Base-by-base conservation (phyloP, 1,140 invertebrate species). In the Drosophila quadrilineata region DNA sequence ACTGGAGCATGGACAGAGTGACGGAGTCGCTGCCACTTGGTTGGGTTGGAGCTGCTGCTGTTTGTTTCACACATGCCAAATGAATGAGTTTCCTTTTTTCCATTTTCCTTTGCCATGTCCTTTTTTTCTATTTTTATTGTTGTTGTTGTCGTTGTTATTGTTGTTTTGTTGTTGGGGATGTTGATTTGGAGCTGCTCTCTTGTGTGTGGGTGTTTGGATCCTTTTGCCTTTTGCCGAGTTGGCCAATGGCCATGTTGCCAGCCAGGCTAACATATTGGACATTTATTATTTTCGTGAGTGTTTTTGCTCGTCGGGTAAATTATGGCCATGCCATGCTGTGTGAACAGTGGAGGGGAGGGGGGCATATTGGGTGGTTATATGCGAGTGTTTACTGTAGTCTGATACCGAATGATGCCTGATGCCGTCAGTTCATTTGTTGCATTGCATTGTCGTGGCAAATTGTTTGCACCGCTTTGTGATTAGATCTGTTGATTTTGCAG, bases 201-300 rank as follows among this genome's bases (percentile, higher is more conserved):
- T 62, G 63, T 57, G 35, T 41, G 4, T 19, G 38, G 12, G 43
- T 50, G 22, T 72, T 49, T 65, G 64, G 41, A 65, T 43, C 71
- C 65, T 75, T 57, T 68, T 71, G 75, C 68, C 74, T 63, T 63
- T 87, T 73, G 67, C 45, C 67, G 26, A 64, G 41, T 72, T 52
- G 63, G 41, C 57, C 69, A 66, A 69, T 52, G 63, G 41, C 57
- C 69, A 66, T 72, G 74, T 72, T 77, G 69, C 73, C 77, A 66
- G 77, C 70, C 59, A 38, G 74, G 67, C 80, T 75, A 86, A 86
- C 80, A 86, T 86, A 86, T 86, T 86, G 80, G 82, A 85, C 80
- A 87, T 87, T 85, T 85, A 85, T 85, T 85, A 85, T 85, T 80
- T 87, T 87, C 71, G 76, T 84, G 77, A 82, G 77, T 82, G 77